Conservation (phyloP, 2,113 vertebrate genomes). For the Scomber colias region DNA sequence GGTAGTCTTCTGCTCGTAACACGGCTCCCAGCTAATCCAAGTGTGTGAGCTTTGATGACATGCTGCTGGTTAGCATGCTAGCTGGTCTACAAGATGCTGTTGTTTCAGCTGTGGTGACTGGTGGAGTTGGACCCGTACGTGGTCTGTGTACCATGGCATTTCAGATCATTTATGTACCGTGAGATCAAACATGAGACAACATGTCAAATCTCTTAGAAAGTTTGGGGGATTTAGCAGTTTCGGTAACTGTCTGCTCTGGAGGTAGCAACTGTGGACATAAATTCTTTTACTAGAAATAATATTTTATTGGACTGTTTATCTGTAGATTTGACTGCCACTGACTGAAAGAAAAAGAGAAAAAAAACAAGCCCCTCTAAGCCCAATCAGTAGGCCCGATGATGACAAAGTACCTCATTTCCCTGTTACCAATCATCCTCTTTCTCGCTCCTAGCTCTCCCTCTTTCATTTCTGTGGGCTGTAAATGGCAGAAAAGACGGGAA, state of each 20-base stretch:
- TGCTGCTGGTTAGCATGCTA: slow-evolving; percentile 55
- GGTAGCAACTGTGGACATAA: slow-evolving; percentile 1
- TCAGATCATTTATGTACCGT: background rate
- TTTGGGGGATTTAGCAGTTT: slow-evolving; percentile 17
- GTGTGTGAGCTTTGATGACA: slow-evolving; percentile 60
- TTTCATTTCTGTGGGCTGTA: slow-evolving; percentile 85
- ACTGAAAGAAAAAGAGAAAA: slow-evolving; percentile 1
- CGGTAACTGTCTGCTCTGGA: background rate
- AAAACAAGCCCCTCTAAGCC: slow-evolving; percentile 55
- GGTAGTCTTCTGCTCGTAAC: slow-evolving; percentile 56
- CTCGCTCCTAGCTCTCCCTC: slow-evolving; percentile 64
- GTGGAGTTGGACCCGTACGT: background rate
- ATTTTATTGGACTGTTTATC: slow-evolving; percentile 63
- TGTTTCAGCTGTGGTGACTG: slow-evolving; percentile 43
- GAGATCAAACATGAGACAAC: slow-evolving; percentile 25
- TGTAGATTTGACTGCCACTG: slow-evolving; percentile 55
- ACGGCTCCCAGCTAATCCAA: slow-evolving; percentile 74
- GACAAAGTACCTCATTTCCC: slow-evolving; percentile 81
- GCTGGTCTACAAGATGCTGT: slow-evolving; percentile 39
- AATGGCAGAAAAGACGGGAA: slow-evolving; percentile 87
- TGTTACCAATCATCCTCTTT: slow-evolving; percentile 74
- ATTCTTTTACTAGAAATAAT: slow-evolving; percentile 41
- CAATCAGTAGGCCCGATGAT: slow-evolving; percentile 74
- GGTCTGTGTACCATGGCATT: slow-evolving; percentile 22
- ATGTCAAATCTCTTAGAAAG: background rate